Percentiles rank a stretch among this genome's conserved stretches.
phyloP scores from a whole-genome alignment of 2,888 invertebrate genomes.

The Aporophyla lueneburgensis region DNA sequence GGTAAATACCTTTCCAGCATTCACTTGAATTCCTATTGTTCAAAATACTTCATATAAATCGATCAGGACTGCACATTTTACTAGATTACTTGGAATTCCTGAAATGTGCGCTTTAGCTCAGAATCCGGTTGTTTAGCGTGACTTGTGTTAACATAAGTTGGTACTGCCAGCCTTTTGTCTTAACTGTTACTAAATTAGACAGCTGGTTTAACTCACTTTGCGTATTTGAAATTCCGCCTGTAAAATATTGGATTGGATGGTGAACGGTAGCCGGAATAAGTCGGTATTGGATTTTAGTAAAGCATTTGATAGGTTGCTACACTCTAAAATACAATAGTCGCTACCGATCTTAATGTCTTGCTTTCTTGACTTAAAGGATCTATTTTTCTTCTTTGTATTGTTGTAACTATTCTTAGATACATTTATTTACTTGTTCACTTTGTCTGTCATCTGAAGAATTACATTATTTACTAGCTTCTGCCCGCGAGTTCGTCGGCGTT shows the following conservation, averaged over 20 bases:
- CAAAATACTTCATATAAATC: slow-evolving; percentile 23
- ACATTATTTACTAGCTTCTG: neutral
- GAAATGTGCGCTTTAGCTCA: slow-evolving; percentile 47
- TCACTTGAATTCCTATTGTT: slow-evolving; percentile 32
- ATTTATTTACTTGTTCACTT: neutral
- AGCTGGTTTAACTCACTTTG: slow-evolving; percentile 41
- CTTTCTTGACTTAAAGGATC: neutral
- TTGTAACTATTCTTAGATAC: neutral
- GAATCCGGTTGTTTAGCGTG: slow-evolving; percentile 72
- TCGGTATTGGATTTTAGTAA: slow-evolving; percentile 28
- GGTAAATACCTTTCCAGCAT: neutral
- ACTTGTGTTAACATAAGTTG: slow-evolving; percentile 65
- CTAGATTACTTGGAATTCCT: slow-evolving; percentile 51
- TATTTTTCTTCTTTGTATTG: neutral
- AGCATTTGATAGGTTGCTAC: slow-evolving; percentile 1
- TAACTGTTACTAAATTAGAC: slow-evolving; percentile 53
- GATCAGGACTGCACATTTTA: slow-evolving; percentile 34
- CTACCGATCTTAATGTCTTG: neutral
- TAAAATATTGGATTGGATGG: slow-evolving; percentile 48
- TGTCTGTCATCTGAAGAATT: neutral
- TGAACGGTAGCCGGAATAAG: slow-evolving; percentile 11
- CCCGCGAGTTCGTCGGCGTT: no score
- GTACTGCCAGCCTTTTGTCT: slow-evolving; percentile 58
- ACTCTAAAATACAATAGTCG: neutral
- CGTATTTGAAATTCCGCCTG: slow-evolving; percentile 50